These are phyloP conservation scores for Glareola pratincola DNA, from an alignment of 2,113 vertebrate genomes.

Conservation along the genomic window DNA sequence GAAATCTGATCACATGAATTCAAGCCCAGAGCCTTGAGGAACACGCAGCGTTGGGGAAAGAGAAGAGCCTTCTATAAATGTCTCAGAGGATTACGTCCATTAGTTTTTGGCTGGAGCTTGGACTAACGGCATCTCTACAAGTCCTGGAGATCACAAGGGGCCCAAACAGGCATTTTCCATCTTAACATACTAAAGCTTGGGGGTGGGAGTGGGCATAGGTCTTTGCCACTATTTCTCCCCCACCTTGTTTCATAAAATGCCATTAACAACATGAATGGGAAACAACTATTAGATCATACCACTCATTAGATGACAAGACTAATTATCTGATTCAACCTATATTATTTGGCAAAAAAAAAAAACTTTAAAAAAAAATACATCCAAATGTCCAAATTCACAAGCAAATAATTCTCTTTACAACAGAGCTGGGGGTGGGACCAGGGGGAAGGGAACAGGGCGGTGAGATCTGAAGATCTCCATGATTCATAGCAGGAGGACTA, in stretches of 20 bases:
- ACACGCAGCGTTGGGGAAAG: neutral
- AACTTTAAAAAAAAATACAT: neutral
- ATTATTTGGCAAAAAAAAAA: neutral
- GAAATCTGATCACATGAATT: neutral
- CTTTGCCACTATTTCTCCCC: neutral
- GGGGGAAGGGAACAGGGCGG: rapidly evolving
- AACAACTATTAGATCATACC: neutral
- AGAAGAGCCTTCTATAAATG: neutral
- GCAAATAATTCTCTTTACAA: neutral
- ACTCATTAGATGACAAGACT: neutral
- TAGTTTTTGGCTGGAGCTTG: neutral
- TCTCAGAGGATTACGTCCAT: neutral
- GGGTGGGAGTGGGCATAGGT: rapidly evolving
- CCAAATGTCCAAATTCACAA: neutral
- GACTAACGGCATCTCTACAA: neutral
- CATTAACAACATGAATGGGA: neutral
- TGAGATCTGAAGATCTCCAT: neutral
- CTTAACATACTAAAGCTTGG: neutral
- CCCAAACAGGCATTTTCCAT: neutral
- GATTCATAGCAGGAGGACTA: neutral
- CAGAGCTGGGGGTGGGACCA: neutral
- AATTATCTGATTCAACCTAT: neutral
- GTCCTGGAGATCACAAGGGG: neutral
- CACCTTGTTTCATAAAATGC: neutral
- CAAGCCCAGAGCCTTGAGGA: neutral